phyloP scores from a whole-genome alignment of 2,113 vertebrate genomes.

The Lampris incognitus region DNA sequence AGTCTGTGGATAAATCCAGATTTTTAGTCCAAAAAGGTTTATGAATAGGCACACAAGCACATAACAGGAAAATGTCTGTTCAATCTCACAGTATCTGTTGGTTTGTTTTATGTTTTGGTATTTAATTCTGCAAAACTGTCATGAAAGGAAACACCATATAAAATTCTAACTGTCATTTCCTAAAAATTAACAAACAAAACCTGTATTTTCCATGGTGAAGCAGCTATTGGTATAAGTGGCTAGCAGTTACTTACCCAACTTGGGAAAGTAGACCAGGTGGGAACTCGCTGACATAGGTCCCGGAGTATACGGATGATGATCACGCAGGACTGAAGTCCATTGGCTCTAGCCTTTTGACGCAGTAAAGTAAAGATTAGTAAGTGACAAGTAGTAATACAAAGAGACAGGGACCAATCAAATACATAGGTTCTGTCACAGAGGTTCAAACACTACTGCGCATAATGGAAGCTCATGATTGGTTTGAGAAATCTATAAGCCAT shows the following conservation, averaged over 20 bases:
- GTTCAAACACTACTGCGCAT: constrained; percentile 93
- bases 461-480: constrained; percentile 92
- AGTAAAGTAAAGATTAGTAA: constrained; percentile 89
- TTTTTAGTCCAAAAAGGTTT: no score
- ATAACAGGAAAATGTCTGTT: no score
- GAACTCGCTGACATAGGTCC: constrained; percentile 96
- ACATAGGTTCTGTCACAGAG: constrained; percentile 83
- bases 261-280: constrained; percentile 97
- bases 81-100: no score
- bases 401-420: constrained; percentile 63
- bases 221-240: neutral
- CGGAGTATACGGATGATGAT: constrained; percentile 98
- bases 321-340: constrained; percentile 98
- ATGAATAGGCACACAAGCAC: no score
- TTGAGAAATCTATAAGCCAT: constrained; percentile 56
- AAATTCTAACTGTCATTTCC: no score
- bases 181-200: no score
- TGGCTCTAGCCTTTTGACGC: constrained; percentile 98
- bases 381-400: constrained; percentile 53
- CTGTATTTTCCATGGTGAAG: no score
- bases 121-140: no score
- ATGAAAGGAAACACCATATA: no score
- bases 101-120: no score
- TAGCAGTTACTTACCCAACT: constrained; percentile 90
- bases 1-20: no score